Conservation (phyloP, 2,113 vertebrate genomes). For the Thymallus thymallus region DNA sequence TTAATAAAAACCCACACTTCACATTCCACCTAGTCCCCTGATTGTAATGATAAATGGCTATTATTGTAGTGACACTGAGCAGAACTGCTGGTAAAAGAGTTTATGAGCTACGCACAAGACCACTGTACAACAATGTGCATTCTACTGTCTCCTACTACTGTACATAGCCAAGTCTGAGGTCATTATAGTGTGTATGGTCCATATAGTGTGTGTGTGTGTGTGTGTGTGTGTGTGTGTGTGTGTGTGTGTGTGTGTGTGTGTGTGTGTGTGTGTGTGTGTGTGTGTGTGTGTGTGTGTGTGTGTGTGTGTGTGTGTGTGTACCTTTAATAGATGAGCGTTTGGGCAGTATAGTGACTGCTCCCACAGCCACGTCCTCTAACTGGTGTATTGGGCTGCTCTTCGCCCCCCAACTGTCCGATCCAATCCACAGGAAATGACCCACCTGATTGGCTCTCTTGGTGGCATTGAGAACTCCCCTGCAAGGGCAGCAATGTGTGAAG, state of each 20-base stretch:
- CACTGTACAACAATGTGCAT: too few relatives aligned
- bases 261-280: neutral
- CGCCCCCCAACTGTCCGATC: slow-evolving; percentile 93
- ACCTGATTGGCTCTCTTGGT: slow-evolving; percentile 89
- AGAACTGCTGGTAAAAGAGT: slow-evolving; percentile 11
- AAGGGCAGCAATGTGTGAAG: slow-evolving; percentile 46
- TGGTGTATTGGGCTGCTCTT: slow-evolving; percentile 83
- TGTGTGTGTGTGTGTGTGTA: slow-evolving; percentile 51
- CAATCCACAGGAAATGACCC: slow-evolving; percentile 93
- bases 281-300: neutral
- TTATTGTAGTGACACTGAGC: slow-evolving; percentile 38
- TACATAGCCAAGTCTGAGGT: too few relatives aligned
- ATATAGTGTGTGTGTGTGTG: neutral
- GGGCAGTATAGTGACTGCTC: slow-evolving; percentile 90
- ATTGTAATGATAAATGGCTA: slow-evolving; percentile 49
- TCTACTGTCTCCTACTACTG: too few relatives aligned
- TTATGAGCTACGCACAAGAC: too few relatives aligned
- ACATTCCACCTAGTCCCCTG: slow-evolving; percentile 18
- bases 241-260: too few relatives aligned
- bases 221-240: neutral
- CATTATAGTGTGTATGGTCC: too few relatives aligned
- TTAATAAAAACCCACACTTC: slow-evolving; percentile 45
- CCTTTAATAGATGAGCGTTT: slow-evolving; percentile 91
- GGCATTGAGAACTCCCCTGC: slow-evolving; percentile 89
- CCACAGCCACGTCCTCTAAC: slow-evolving; percentile 87